Evolutionary conservation across 2,113 vertebrate species (phyloP).

Genomic region (Dendropsophus ebraccatus): DNA sequence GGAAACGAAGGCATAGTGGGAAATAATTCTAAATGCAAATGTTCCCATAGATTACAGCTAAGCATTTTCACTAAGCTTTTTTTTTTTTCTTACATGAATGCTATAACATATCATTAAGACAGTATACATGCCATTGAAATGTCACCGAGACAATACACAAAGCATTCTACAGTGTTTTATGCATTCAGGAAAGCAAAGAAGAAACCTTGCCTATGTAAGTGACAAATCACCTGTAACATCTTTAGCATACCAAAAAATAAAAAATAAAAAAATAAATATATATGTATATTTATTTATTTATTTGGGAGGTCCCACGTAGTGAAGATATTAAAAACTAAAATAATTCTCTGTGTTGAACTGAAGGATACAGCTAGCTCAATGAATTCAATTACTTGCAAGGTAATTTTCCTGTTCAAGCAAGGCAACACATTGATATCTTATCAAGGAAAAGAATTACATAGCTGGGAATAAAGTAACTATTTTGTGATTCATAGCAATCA

Average conservation of each 20-base stretch:
- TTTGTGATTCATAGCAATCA: slow-evolving; percentile 9
- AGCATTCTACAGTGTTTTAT: neutral
- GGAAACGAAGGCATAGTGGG: neutral
- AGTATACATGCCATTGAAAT: no score
- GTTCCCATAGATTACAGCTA: neutral
- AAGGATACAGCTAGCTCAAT: neutral
- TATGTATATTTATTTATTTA: no score
- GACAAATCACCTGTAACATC: neutral
- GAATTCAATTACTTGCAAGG: slow-evolving; percentile 16
- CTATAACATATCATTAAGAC: neutral
- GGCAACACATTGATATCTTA: slow-evolving; percentile 20
- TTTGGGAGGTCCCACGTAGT: neutral
- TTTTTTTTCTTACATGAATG: neutral
- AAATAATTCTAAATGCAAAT: neutral
- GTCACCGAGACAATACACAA: no score
- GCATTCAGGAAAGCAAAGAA: neutral
- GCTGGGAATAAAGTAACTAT: slow-evolving; percentile 10
- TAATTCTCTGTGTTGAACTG: neutral
- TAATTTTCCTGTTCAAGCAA: slow-evolving; percentile 14
- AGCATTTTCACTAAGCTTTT: neutral
- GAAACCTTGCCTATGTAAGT: neutral
- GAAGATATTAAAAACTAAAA: neutral
- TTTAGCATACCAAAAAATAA: neutral
- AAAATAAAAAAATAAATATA: no score
- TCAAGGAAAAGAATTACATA: slow-evolving; percentile 8